A percentile compares a stretch with the other conserved stretches of the same genome.
Conservation (phyloP, 2,113 vertebrate genomes). For the Dendropsophus ebraccatus region DNA sequence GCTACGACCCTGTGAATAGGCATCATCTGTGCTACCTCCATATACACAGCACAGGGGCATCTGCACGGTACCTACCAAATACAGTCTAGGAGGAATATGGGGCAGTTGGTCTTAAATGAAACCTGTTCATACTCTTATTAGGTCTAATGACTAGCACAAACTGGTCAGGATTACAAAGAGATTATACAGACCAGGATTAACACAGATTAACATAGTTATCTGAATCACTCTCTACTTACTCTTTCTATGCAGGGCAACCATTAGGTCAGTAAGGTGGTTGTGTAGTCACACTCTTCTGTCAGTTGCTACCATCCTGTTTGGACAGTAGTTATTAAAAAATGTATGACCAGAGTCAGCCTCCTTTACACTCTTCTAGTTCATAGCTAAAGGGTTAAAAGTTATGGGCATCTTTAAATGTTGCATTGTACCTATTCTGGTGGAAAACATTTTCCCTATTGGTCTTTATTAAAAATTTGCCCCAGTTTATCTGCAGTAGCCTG, state of each 20-base stretch:
- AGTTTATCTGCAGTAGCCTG: too few species aligned
- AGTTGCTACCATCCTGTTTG: too few species aligned
- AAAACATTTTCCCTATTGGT: too few species aligned
- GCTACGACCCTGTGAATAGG: too few species aligned
- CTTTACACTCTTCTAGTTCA: not conserved
- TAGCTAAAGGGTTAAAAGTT: not conserved
- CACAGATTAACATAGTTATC: not conserved
- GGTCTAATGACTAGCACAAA: not conserved
- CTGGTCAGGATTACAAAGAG: not conserved
- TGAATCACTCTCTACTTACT: not conserved
- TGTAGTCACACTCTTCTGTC: too few species aligned
- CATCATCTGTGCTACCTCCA: too few species aligned
- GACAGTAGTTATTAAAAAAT: too few species aligned
- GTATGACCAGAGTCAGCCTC: too few species aligned
- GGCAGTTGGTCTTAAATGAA: not conserved
- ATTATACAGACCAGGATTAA: not conserved
- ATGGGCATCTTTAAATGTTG: too few species aligned
- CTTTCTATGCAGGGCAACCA: not conserved
- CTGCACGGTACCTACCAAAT: not conserved
- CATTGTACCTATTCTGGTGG: too few species aligned
- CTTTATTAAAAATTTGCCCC: too few species aligned
- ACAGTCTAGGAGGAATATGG: not conserved
- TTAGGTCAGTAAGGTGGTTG: not conserved
- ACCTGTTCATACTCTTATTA: not conserved
- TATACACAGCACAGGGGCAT: too few species aligned